Percentiles rank a stretch among this genome's conserved stretches.
Evolutionary conservation across 1,140 invertebrate species (phyloP).

Genomic region (Drosophila biarmipes): DNA sequence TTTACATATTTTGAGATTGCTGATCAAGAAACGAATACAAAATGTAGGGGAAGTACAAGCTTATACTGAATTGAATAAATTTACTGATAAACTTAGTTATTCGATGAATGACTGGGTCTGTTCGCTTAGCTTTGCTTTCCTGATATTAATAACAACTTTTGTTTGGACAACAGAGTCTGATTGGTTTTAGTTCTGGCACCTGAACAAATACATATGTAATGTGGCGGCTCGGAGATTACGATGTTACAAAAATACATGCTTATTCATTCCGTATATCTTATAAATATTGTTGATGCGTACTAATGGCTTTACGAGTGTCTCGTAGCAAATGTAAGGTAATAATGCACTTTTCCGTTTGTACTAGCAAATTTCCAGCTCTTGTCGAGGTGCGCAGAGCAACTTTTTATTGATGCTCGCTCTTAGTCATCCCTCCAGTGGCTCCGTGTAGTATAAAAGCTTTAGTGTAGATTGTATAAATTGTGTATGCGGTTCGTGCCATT

Average conservation of each 20-base stretch:
- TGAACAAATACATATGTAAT: constrained; percentile 37
- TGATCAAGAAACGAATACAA: constrained; percentile 1
- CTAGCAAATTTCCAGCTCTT: constrained; percentile 54
- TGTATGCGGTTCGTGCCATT: constrained; percentile 29
- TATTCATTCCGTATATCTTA: constrained; percentile 10
- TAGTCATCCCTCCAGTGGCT: constrained; percentile 59
- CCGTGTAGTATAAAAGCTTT: constrained; percentile 20
- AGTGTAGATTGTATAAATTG: constrained; percentile 19
- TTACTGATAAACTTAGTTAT: constrained; percentile 8
- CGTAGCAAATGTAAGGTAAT: constrained; percentile 22
- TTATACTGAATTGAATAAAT: neutral
- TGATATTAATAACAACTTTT: constrained; percentile 5
- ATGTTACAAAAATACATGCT: constrained; percentile 33
- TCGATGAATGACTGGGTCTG: constrained; percentile 24
- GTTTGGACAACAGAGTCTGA: constrained; percentile 4
- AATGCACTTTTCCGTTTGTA: constrained; percentile 68
- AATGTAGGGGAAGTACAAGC: neutral
- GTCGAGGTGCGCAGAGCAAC: constrained; percentile 30
- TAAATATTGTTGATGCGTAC: constrained; percentile 21
- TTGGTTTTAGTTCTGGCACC: constrained; percentile 39
- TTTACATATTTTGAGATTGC: constrained; percentile 4
- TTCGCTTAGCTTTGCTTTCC: constrained; percentile 5
- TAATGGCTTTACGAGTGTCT: constrained; percentile 23
- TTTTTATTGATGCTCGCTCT: constrained; percentile 30
- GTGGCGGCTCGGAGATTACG: constrained; percentile 1